These are phyloP conservation scores for Tyrannus savana DNA, from an alignment of 2,113 vertebrate species.

Conservation along the genomic window DNA sequence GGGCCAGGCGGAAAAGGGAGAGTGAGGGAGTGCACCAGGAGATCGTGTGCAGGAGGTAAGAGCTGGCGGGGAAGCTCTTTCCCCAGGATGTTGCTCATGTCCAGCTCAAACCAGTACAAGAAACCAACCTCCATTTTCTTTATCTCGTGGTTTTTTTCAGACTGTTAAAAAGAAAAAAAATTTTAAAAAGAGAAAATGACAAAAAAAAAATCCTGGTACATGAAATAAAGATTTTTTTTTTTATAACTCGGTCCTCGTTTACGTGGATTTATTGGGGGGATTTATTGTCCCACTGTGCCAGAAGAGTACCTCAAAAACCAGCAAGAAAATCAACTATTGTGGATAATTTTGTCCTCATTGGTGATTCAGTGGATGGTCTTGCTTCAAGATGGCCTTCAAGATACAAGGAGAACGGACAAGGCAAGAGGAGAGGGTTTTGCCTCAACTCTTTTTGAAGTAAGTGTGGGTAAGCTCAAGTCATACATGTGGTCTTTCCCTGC, in stretches of 20 bases:
- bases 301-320: neutral
- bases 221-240: slow-evolving; percentile 84
- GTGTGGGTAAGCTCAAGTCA: neutral
- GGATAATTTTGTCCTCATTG: neutral
- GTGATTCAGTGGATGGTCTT: neutral
- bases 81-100: slow-evolving; percentile 65
- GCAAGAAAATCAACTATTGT: neutral
- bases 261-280: slow-evolving; percentile 34
- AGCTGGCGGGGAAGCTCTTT: slow-evolving; percentile 52
- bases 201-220: slow-evolving; percentile 81
- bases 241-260: slow-evolving; percentile 61
- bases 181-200: slow-evolving; percentile 80
- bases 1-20: neutral
- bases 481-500: neutral
- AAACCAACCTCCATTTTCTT: slow-evolving; percentile 79
- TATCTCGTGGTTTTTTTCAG: slow-evolving; percentile 80
- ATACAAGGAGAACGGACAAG: neutral
- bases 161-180: slow-evolving; percentile 84
- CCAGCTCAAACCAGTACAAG: slow-evolving; percentile 75
- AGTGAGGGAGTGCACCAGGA: neutral
- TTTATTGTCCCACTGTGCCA: neutral
- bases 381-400: rapidly evolving
- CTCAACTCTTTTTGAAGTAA: neutral
- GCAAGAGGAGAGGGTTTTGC: neutral
- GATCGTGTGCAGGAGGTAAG: neutral